A percentile compares a stretch with the other conserved stretches of the same genome.
phyloP scores from a whole-genome alignment of 2,113 vertebrate genomes.

The Mesocricetus auratus region DNA sequence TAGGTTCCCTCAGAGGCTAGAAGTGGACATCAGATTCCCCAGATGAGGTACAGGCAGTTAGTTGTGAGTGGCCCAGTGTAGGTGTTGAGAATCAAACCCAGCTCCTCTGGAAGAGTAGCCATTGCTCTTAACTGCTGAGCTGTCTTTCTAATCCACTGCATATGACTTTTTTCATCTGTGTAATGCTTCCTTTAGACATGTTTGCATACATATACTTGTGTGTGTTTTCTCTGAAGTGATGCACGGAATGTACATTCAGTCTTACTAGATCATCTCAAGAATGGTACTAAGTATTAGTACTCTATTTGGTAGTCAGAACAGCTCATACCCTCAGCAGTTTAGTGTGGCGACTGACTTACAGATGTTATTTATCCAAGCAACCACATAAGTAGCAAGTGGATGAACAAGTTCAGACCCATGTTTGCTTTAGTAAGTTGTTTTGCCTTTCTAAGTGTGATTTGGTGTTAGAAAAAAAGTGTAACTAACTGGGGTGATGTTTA shows the following conservation, averaged over 20 bases:
- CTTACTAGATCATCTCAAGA: background rate
- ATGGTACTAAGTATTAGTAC: slow-evolving; percentile 6
- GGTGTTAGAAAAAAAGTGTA: slow-evolving; percentile 8
- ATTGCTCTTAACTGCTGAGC: background rate
- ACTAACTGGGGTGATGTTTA: slow-evolving; percentile 28
- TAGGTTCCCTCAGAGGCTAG: background rate
- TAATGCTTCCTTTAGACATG: background rate
- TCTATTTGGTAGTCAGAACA: slow-evolving; percentile 44
- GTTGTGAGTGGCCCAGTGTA: background rate
- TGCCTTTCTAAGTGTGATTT: slow-evolving; percentile 11
- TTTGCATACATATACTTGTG: background rate
- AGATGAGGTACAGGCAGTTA: background rate
- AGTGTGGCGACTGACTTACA: slow-evolving; percentile 29
- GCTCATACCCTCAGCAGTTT: background rate
- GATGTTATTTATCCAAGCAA: background rate
- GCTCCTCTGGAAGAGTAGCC: background rate
- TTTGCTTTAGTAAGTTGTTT: slow-evolving; percentile 54
- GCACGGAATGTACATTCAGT: background rate
- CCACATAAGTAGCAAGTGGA: background rate
- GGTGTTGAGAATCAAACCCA: background rate
- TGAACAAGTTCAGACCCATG: slow-evolving; percentile 26
- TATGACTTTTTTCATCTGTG: background rate
- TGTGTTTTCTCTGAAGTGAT: slow-evolving; percentile 29
- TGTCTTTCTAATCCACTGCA: background rate
- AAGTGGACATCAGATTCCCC: background rate